Percentiles rank a stretch among this genome's conserved stretches.
These are phyloP conservation scores for Mystacides longicornis DNA, from an alignment of 2,888 invertebrate genomes.

Conservation along the genomic window DNA sequence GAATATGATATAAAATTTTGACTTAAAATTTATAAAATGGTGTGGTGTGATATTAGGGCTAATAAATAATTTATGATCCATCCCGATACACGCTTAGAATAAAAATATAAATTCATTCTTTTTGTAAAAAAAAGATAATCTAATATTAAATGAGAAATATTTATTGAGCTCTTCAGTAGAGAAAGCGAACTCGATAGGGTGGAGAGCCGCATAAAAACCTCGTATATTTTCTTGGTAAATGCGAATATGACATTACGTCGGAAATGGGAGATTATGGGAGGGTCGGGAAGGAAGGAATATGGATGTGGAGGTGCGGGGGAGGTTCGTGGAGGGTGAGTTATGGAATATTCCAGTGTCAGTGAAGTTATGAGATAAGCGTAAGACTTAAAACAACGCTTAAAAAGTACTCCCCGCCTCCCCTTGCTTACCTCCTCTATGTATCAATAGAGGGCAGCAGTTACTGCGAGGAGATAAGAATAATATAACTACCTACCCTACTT, in stretches of 20 bases:
- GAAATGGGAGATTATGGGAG: constrained; percentile 6
- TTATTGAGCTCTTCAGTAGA: neutral
- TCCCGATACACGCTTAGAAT: too few species aligned
- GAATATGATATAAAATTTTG: too few species aligned
- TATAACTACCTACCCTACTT: neutral
- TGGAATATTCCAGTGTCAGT: constrained; percentile 11
- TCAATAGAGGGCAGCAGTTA: too few species aligned
- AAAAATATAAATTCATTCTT: neutral
- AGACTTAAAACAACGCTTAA: constrained; percentile 13
- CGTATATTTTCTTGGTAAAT: constrained; percentile 22
- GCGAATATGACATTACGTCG: constrained; percentile 24
- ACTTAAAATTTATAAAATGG: too few species aligned
- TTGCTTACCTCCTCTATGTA: too few species aligned
- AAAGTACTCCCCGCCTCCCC: constrained; percentile 4
- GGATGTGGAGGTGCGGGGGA: neutral
- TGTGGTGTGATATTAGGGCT: too few species aligned
- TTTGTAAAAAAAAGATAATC: neutral
- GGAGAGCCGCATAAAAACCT: constrained; percentile 17
- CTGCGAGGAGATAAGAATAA: constrained; percentile 7
- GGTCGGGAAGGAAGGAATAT: neutral
- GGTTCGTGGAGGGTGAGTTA: constrained; percentile 1
- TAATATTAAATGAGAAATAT: neutral
- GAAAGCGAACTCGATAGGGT: constrained; percentile 9
- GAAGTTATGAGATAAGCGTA: constrained; percentile 18
- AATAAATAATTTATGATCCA: too few species aligned